Base-by-base conservation (phyloP, 2,888 invertebrate genomes). In the Agrochola lychnidis region DNA sequence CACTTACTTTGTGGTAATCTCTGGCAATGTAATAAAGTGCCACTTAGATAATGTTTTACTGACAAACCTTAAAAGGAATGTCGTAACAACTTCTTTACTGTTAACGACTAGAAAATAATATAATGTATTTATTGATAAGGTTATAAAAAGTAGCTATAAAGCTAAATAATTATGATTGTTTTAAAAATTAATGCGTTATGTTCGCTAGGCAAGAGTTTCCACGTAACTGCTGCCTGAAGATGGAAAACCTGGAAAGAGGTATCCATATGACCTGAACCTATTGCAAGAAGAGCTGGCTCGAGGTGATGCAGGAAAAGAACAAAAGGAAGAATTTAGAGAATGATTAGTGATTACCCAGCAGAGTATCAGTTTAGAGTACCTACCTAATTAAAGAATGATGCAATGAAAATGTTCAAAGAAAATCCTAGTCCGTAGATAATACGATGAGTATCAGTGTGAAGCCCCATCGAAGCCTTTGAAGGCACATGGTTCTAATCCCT, bases 1-100 rank as follows among this genome's bases (percentile, higher is more conserved):
- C 87, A 85, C 87, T 90, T 90, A 88, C 88, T 89, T 87, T 89
- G 90, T 90, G 87, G 79, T 89, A 90, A 91, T 90, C 87, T 86
- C 77, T 66, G 77, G 79, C 78, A 87, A 84, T 78, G 85, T 84
- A 85, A 87, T 91, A 89, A 89, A 91, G 80, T 88, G 86, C 73
- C 79, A 86, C 86, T 88, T 86, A 87, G 86, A 89, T 87, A 86
- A 86, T 88, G 73, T 76, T 86, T 84, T 66, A 85, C 76, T 78
- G 73, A 83, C 80, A 85, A 84, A 81, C 70, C 77, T 80, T 84
- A 80, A 85, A 70, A 75, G 80, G 73, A 85, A 83, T 82, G 81
- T 79, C 68, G 75, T 74, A 40, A 72, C 69, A 56, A 78, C 73
- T 79, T 82, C 76, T 82, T 79, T 82, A 76, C 70, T 81, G 73